Percentiles rank a stretch among this genome's conserved stretches.
These are phyloP conservation scores for Maconellicoccus hirsutus DNA, from an alignment of 1,140 invertebrate genomes.

Conservation along the genomic window DNA sequence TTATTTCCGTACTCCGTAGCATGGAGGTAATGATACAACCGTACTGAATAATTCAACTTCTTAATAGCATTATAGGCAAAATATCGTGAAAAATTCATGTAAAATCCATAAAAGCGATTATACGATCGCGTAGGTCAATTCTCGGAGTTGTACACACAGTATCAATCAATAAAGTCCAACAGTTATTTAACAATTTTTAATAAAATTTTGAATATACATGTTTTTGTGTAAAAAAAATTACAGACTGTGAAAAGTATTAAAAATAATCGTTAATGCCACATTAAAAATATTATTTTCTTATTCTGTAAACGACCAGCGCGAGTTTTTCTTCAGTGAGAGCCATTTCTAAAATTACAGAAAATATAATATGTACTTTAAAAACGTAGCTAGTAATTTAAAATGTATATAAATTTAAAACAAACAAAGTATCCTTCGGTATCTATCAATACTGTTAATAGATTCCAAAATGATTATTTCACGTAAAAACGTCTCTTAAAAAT, in stretches of 20 bases:
- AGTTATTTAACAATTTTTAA: background rate
- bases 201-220: constrained; percentile 6
- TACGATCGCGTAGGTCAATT: too few relatives aligned
- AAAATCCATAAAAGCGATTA: too few relatives aligned
- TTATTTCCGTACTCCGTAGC: too few relatives aligned
- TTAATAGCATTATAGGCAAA: too few relatives aligned
- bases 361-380: background rate
- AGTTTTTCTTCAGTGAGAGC: background rate
- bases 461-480: too few relatives aligned
- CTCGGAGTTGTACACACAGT: too few relatives aligned
- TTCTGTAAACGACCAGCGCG: background rate
- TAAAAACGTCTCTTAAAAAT: background rate
- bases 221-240: background rate
- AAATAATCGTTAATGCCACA: background rate
- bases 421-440: background rate
- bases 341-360: background rate
- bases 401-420: background rate
- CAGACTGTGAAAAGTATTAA: constrained; percentile 3
- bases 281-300: constrained; percentile 6
- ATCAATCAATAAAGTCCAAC: background rate
- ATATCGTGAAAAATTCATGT: too few relatives aligned
- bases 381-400: background rate
- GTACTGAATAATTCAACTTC: too few relatives aligned
- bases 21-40: too few relatives aligned
- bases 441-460: background rate